Conservation (phyloP, 2,888 invertebrate species). For the Azorinus chamasolen region DNA sequence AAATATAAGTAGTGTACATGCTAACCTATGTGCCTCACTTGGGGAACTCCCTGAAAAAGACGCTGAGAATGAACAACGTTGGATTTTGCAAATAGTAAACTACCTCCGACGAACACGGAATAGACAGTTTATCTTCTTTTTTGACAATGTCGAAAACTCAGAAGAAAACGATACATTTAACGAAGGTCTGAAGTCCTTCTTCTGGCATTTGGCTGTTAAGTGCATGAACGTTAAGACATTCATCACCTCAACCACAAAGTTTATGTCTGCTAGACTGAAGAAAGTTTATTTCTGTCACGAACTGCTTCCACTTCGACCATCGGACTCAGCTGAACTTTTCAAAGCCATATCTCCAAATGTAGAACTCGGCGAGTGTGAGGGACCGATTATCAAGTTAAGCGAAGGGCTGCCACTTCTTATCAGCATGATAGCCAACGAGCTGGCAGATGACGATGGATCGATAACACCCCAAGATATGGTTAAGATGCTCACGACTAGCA, state of each 20-base stretch:
- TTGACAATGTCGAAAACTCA: constrained; percentile 71
- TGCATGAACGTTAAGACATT: constrained; percentile 54
- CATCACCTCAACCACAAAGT: constrained; percentile 63
- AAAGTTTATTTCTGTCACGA: constrained; percentile 41
- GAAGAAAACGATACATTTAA: constrained; percentile 39
- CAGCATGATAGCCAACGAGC: constrained; percentile 62
- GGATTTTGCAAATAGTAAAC: too few species aligned
- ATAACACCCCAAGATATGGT: constrained; percentile 64
- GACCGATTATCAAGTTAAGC: constrained; percentile 59
- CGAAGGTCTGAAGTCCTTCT: constrained; percentile 36
- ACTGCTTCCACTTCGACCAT: constrained; percentile 32
- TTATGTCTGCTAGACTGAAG: constrained; percentile 24
- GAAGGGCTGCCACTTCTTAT: constrained; percentile 65
- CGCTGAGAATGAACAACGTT: too few species aligned
- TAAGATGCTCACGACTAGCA: constrained; percentile 48
- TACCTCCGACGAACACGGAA: too few species aligned
- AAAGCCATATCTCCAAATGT: constrained; percentile 44
- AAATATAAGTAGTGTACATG: too few species aligned
- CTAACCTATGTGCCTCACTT: too few species aligned
- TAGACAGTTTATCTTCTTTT: constrained; percentile 6
- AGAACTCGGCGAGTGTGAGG: constrained; percentile 54
- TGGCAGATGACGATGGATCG: constrained; percentile 53
- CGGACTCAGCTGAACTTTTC: constrained; percentile 55
- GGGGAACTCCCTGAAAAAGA: too few species aligned
- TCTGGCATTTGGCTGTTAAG: constrained; percentile 25